phyloP scores from a whole-genome alignment of 2,888 invertebrate genomes.

The Phorcus lineatus region DNA sequence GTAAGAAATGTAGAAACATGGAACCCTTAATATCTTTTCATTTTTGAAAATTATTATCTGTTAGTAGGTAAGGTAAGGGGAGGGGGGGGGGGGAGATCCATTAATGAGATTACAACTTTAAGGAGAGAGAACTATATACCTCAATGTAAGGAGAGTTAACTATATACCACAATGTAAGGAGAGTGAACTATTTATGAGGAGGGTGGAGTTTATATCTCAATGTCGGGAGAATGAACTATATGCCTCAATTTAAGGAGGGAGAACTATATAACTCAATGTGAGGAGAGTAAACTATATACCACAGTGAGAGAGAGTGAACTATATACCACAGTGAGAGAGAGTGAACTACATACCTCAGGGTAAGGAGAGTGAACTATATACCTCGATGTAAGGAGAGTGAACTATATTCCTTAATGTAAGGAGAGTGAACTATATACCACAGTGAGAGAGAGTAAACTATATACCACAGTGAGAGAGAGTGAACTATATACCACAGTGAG shows the following conservation, averaged over 20 bases:
- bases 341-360: not conserved
- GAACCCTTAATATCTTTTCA: too few relatives aligned
- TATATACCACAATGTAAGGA: too few relatives aligned
- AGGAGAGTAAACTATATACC: not conserved
- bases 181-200: not conserved
- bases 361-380: not conserved
- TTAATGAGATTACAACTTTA: too few relatives aligned
- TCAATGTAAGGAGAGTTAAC: too few relatives aligned
- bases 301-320: not conserved
- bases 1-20: too few relatives aligned
- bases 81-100: too few relatives aligned
- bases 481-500: not conserved
- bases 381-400: not conserved
- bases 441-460: not conserved
- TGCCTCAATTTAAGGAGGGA: not conserved
- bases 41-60: too few relatives aligned
- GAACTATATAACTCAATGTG: not conserved
- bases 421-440: not conserved
- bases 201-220: not conserved
- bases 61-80: too few relatives aligned
- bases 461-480: not conserved
- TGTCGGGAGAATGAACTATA: not conserved
- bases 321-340: not conserved
- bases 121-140: too few relatives aligned
- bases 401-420: not conserved